Evolutionary conservation across 2,888 invertebrate species (phyloP).

Genomic region (Eupithecia tripunctaria): DNA sequence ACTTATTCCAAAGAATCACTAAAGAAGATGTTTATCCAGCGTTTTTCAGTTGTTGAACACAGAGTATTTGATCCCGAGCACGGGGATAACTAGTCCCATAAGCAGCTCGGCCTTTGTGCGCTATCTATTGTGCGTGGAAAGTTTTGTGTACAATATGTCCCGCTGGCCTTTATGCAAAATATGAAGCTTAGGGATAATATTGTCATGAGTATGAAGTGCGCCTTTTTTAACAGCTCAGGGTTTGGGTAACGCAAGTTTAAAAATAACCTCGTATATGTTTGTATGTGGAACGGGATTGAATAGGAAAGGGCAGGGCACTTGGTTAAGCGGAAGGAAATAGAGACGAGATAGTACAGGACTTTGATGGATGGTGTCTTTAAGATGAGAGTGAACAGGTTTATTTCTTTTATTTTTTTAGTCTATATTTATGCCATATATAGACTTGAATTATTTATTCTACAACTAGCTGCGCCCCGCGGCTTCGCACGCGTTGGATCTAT

Average conservation of each 20-base stretch:
- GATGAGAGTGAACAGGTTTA: neutral
- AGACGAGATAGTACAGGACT: no score
- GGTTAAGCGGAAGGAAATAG: neutral
- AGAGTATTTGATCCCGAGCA: constrained; percentile 6
- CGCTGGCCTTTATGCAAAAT: constrained; percentile 6
- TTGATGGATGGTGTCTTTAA: neutral
- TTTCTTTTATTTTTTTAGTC: no score
- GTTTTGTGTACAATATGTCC: neutral
- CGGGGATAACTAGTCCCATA: constrained; percentile 8
- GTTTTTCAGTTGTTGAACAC: constrained; percentile 13
- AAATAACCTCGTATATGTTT: neutral
- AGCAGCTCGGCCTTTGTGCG: neutral
- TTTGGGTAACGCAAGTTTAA: neutral
- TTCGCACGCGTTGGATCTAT: no score
- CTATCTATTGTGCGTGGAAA: constrained; percentile 4
- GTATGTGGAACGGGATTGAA: neutral
- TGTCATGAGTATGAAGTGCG: neutral
- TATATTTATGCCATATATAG: no score
- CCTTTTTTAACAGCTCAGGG: neutral
- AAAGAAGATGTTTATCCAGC: constrained; percentile 11
- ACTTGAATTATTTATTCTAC: no score
- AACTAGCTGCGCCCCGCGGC: no score
- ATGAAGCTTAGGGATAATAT: constrained; percentile 1
- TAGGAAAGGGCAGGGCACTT: neutral
- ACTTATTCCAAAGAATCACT: constrained; percentile 6